phyloP scores from a whole-genome alignment of 2,113 vertebrate genomes.

The Equus przewalskii region DNA sequence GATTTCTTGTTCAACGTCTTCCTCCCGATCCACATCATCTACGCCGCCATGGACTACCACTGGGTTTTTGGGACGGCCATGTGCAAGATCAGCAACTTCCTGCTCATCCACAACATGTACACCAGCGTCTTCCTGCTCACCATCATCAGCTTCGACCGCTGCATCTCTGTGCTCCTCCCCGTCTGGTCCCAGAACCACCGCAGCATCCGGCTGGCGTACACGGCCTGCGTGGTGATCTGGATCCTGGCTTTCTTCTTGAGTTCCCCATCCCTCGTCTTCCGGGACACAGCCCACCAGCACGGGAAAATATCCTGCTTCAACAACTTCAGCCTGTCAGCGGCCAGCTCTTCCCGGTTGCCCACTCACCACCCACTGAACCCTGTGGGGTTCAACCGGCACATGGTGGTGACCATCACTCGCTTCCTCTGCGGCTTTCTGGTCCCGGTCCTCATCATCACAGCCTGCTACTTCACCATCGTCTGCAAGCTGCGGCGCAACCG shows the following conservation, averaged over 20 bases:
- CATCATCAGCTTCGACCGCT: constrained; percentile 95
- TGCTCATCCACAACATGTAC: constrained; percentile 97
- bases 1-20: constrained; percentile 96
- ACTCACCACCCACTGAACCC: rapidly evolving
- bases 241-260: constrained; percentile 89
- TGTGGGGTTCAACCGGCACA: constrained; percentile 76
- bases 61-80: constrained; percentile 94
- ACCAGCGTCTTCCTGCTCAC: constrained; percentile 96
- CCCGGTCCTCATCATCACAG: constrained; percentile 90
- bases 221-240: constrained; percentile 90
- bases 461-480: constrained; percentile 89
- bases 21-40: constrained; percentile 91
- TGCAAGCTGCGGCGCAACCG: constrained; percentile 89
- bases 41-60: constrained; percentile 88
- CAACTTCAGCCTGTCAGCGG: constrained; percentile 87
- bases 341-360: neutral
- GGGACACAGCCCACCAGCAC: constrained; percentile 81
- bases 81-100: constrained; percentile 93
- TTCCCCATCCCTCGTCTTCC: constrained; percentile 90
- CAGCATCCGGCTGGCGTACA: constrained; percentile 87
- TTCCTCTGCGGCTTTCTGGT: constrained; percentile 92
- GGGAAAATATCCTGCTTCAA: constrained; percentile 89
- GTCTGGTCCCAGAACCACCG: constrained; percentile 98
- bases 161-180: constrained; percentile 92
- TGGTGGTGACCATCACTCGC: constrained; percentile 84